Percentiles rank a stretch among this genome's conserved stretches.
These are phyloP conservation scores for Cerastoderma edule DNA, from an alignment of 2,888 invertebrate genomes.

Conservation along the genomic window DNA sequence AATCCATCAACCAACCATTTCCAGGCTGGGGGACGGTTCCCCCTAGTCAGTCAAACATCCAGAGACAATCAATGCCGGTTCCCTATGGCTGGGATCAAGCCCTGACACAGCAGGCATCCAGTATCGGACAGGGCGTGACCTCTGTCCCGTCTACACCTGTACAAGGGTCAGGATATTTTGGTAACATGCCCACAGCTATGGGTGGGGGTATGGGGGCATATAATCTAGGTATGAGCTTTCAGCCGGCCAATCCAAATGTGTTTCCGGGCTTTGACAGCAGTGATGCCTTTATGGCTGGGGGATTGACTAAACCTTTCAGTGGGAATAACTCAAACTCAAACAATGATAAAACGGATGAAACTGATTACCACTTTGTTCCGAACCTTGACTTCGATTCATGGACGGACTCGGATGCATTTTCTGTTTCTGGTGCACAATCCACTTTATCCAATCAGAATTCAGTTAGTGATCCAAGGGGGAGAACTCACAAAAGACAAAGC, in stretches of 20 bases:
- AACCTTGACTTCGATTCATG: conserved; percentile 52
- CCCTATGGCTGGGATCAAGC: conserved; percentile 66
- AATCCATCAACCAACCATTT: not conserved
- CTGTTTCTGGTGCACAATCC: not conserved
- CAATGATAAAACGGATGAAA: not conserved
- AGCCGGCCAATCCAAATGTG: conserved; percentile 27
- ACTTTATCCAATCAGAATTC: not conserved
- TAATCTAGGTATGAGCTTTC: conserved; percentile 25
- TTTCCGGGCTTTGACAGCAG: not conserved
- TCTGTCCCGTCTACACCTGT: conserved; percentile 50
- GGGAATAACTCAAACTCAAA: not conserved
- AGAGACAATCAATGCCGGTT: conserved; percentile 50
- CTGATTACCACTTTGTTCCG: conserved; percentile 51
- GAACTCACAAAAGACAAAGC: conserved; percentile 48
- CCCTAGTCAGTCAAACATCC: conserved; percentile 14
- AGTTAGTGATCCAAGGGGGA: conserved; percentile 18
- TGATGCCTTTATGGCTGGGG: conserved; percentile 11
- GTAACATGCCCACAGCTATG: conserved; percentile 4
- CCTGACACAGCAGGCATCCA: conserved; percentile 39
- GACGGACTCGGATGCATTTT: conserved; percentile 27
- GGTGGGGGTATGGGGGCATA: conserved; percentile 15
- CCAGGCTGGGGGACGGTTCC: conserved; percentile 3
- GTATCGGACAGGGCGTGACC: conserved; percentile 20
- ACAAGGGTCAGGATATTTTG: conserved; percentile 9
- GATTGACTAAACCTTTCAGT: not conserved